A percentile compares a stretch with the other conserved stretches of the same genome.
Evolutionary conservation across 2,888 invertebrate genomes (phyloP).

Genomic region (Phorcus lineatus): DNA sequence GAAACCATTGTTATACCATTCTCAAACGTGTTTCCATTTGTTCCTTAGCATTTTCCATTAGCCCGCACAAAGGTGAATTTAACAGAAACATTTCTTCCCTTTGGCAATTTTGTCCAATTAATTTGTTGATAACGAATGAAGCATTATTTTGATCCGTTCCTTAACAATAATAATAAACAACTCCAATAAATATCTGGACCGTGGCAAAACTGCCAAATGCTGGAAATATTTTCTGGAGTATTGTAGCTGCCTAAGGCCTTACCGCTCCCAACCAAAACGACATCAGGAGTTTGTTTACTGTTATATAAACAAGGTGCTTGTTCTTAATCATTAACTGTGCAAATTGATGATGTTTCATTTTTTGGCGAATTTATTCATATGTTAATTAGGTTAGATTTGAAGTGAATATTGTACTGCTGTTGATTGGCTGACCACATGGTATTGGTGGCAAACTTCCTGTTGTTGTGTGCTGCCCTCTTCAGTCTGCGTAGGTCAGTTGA

Average conservation of each 20-base stretch:
- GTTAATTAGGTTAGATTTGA: constrained; percentile 15
- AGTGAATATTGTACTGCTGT: constrained; percentile 10
- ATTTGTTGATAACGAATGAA: too few relatives aligned
- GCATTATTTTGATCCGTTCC: too few relatives aligned
- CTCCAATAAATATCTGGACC: background rate
- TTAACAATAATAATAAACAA: too few relatives aligned
- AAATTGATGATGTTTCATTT: constrained; percentile 6
- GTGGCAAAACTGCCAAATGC: background rate
- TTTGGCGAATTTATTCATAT: constrained; percentile 15
- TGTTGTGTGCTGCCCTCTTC: too few relatives aligned
- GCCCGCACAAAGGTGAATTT: background rate
- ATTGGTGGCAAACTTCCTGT: background rate
- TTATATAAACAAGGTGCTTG: background rate
- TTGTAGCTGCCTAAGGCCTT: background rate
- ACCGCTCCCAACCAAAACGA: background rate
- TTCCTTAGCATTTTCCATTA: constrained; percentile 8
- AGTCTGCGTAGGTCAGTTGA: too few relatives aligned
- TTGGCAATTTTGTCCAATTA: background rate
- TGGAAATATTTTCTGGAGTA: background rate
- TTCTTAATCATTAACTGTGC: background rate
- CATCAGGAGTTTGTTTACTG: background rate
- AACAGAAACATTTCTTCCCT: background rate
- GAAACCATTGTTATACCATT: constrained; percentile 51
- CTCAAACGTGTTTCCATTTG: constrained; percentile 51
- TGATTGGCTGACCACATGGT: background rate